A percentile compares a stretch with the other conserved stretches of the same genome.
phyloP scores from a whole-genome alignment of 2,888 invertebrate species.

The Melanargia galathea region DNA sequence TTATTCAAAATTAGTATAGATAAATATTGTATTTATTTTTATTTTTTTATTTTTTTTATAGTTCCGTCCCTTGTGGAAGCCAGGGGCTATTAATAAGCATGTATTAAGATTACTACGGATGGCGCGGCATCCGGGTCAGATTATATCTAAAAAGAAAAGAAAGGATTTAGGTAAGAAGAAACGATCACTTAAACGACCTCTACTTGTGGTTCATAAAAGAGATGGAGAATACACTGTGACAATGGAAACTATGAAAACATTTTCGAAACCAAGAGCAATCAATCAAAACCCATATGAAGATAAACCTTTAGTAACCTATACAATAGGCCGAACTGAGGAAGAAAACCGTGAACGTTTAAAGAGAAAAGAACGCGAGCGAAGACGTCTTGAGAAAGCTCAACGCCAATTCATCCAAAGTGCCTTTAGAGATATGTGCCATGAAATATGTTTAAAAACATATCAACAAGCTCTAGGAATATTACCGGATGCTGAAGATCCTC shows the following conservation, averaged over 20 bases:
- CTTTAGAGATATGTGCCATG: constrained; percentile 70
- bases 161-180: constrained; percentile 55
- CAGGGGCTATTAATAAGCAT: constrained; percentile 72
- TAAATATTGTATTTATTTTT: constrained; percentile 29
- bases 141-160: constrained; percentile 62
- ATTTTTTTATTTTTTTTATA: constrained; percentile 51
- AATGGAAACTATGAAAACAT: constrained; percentile 74
- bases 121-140: constrained; percentile 64
- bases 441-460: constrained; percentile 73
- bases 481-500: constrained; percentile 64
- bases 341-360: constrained; percentile 65
- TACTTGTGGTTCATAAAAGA: constrained; percentile 67
- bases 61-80: constrained; percentile 73
- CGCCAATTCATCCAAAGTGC: constrained; percentile 70
- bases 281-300: constrained; percentile 75
- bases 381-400: constrained; percentile 67
- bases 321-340: constrained; percentile 71
- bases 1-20: neutral
- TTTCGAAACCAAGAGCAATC: constrained; percentile 57
- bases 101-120: constrained; percentile 65
- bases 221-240: constrained; percentile 72
- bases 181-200: constrained; percentile 64
- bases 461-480: constrained; percentile 71
- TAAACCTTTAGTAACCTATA: constrained; percentile 65
- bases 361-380: constrained; percentile 63